phyloP scores from a whole-genome alignment of 2,888 invertebrate genomes.

The Pyrocoelia pectoralis region DNA sequence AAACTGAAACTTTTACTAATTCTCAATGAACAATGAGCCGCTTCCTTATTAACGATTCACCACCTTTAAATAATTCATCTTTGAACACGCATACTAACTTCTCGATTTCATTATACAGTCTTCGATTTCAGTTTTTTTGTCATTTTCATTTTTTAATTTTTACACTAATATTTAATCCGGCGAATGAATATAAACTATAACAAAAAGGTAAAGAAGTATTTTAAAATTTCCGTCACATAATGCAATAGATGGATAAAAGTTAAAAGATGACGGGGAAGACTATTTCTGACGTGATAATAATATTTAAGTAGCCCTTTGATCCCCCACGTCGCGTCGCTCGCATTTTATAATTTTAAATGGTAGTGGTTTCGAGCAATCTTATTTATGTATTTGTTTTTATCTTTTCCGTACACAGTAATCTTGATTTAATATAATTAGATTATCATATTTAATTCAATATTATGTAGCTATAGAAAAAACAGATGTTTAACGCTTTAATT shows the following conservation, averaged over 20 bases:
- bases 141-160: too few relatives aligned
- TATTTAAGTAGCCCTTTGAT: neutral
- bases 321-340: neutral
- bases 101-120: too few relatives aligned
- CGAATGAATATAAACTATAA: too few relatives aligned
- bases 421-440: neutral
- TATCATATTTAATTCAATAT: neutral
- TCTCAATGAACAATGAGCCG: too few relatives aligned
- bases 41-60: too few relatives aligned
- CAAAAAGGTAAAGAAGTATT: neutral
- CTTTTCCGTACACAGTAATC: neutral
- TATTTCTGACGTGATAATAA: slow-evolving; percentile 1
- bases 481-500: neutral
- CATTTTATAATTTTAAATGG: neutral
- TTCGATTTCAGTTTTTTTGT: too few relatives aligned
- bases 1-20: too few relatives aligned
- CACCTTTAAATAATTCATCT: too few relatives aligned
- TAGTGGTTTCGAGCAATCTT: neutral
- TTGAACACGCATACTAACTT: too few relatives aligned
- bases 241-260: neutral
- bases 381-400: neutral
- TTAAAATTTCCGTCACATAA: neutral
- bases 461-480: neutral
- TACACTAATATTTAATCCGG: too few relatives aligned
- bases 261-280: neutral